A percentile compares a stretch with the other conserved stretches of the same genome.
phyloP scores from a whole-genome alignment of 92 coral and sea anemone species.

The Epizoanthus ramosus region DNA sequence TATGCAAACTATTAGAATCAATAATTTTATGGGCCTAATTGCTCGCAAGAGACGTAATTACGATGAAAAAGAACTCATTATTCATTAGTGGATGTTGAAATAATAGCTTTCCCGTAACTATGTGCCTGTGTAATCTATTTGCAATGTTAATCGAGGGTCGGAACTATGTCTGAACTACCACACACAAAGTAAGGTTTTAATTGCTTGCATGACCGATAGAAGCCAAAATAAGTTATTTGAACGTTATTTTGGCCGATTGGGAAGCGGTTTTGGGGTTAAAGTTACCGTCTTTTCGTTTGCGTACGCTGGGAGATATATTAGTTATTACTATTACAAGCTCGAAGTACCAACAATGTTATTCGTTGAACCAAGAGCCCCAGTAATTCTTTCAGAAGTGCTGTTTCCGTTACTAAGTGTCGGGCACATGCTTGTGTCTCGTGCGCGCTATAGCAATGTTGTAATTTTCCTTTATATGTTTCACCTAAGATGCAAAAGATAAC shows the following conservation, averaged over 20 bases:
- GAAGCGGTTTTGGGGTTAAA: too few species aligned
- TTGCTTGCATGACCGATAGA: slow-evolving; percentile 5
- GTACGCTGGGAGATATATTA: too few species aligned
- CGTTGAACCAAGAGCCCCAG: too few species aligned
- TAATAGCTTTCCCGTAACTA: slow-evolving; percentile 27
- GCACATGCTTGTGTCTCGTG: too few species aligned
- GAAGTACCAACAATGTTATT: too few species aligned
- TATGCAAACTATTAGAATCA: slow-evolving; percentile 25
- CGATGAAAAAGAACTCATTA: slow-evolving; percentile 16
- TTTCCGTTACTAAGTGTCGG: too few species aligned
- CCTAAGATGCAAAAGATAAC: background rate
- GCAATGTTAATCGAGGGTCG: background rate
- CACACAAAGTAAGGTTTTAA: slow-evolving; percentile 26
- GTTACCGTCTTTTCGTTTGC: background rate
- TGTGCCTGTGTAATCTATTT: background rate
- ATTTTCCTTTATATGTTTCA: background rate
- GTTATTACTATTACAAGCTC: too few species aligned
- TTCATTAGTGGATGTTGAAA: slow-evolving; percentile 5
- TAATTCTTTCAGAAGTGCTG: too few species aligned
- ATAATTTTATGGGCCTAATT: slow-evolving; percentile 20
- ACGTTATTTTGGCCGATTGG: background rate
- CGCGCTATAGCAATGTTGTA: too few species aligned
- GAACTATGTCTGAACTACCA: background rate
- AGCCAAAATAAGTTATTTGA: background rate
- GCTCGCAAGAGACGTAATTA: slow-evolving; percentile 20